These are phyloP conservation scores for Eupelmus urozonus DNA, from an alignment of 2,888 invertebrate genomes.

Conservation along the genomic window DNA sequence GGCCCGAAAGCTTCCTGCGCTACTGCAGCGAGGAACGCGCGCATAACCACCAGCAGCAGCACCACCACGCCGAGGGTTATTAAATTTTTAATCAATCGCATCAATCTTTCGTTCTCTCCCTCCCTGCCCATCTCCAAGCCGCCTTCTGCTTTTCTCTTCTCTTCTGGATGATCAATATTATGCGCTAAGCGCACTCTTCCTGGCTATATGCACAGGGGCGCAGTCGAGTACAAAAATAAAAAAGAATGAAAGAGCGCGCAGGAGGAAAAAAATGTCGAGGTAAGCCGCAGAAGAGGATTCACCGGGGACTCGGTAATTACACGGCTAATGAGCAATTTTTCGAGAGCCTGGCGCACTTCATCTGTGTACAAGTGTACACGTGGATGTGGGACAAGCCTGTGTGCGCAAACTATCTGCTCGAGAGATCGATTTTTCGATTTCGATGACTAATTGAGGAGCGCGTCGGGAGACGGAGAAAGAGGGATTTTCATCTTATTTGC, in stretches of 20 bases:
- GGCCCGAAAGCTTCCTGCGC: no score
- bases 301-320: conserved; percentile 36
- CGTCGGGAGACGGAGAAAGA: background rate
- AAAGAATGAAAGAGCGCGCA: background rate
- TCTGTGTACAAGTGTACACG: no score
- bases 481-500: conserved; percentile 38
- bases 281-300: background rate
- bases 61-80: conserved; percentile 39
- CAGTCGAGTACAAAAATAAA: background rate
- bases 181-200: conserved; percentile 12
- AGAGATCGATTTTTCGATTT: conserved; percentile 42
- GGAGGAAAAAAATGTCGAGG: conserved; percentile 7
- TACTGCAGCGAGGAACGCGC: no score
- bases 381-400: background rate
- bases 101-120: conserved; percentile 4
- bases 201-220: background rate
- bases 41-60: no score
- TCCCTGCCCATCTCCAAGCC: background rate
- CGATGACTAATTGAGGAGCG: conserved; percentile 40
- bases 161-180: conserved; percentile 32
- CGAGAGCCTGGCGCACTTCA: background rate
- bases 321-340: conserved; percentile 49
- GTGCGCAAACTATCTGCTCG: background rate
- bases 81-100: conserved; percentile 56
- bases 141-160: background rate